Percentiles rank a stretch among this genome's conserved stretches.
Evolutionary conservation across 2,888 invertebrate species (phyloP).

Genomic region (Campaea margaritaria): DNA sequence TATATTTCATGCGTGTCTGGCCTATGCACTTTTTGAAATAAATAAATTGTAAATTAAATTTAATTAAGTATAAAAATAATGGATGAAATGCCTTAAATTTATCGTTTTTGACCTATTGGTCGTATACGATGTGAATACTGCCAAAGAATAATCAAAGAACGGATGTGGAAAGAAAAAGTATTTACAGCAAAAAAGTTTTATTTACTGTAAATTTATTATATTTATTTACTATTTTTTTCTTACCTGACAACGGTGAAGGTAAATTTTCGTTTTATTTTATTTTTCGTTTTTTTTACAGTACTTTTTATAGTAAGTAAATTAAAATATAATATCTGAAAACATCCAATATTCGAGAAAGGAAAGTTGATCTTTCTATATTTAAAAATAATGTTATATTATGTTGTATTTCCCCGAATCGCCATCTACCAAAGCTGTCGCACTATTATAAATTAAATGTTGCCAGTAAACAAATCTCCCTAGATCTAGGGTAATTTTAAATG

Average conservation of each 20-base stretch:
- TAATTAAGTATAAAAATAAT: slow-evolving; percentile 7
- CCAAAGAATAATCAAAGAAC: slow-evolving; percentile 51
- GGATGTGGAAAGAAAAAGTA: slow-evolving; percentile 19
- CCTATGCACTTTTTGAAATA: slow-evolving; percentile 15
- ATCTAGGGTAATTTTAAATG: slow-evolving; percentile 26
- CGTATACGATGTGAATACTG: slow-evolving; percentile 48
- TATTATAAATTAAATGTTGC: slow-evolving; percentile 26
- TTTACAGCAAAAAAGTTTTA: slow-evolving; percentile 6
- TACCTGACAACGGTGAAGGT: neutral
- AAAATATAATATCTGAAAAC: no score
- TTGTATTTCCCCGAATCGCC: no score
- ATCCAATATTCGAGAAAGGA: no score
- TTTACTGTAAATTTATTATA: neutral
- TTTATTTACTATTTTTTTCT: no score
- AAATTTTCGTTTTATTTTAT: no score
- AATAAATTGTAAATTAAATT: neutral
- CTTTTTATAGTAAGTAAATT: no score
- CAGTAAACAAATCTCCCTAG: slow-evolving; percentile 31
- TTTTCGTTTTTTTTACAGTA: no score
- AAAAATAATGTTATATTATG: no score
- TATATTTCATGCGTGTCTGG: neutral
- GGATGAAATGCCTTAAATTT: slow-evolving; percentile 28
- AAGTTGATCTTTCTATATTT: no score
- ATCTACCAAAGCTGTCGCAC: neutral
- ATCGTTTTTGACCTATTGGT: slow-evolving; percentile 35